Evolutionary conservation across 2,797 vertebrate genomes (phyloP).

Genomic region (Taenioides sp.): DNA sequence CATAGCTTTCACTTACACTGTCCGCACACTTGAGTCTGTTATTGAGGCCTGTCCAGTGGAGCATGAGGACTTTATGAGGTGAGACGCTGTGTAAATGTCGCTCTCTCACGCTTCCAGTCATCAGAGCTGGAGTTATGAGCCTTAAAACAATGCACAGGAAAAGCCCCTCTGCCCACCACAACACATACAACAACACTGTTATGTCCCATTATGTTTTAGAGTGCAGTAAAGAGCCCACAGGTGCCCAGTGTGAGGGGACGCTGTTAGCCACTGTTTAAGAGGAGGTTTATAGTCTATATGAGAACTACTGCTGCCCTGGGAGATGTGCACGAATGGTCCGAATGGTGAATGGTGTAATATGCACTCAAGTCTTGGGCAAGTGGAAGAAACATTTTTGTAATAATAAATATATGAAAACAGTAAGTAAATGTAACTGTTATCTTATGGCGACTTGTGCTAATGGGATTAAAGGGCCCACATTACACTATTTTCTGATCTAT

Average conservation of each 20-base stretch:
- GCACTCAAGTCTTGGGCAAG: background rate
- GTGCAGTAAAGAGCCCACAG: conserved; percentile 22
- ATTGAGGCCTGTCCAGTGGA: conserved; percentile 23
- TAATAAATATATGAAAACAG: background rate
- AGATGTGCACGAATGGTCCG: conserved; percentile 11
- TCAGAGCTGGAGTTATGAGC: conserved; percentile 56
- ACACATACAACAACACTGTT: conserved; percentile 66
- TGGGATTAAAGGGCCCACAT: too few species aligned
- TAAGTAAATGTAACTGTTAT: too few species aligned
- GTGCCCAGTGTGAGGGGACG: conserved; percentile 47
- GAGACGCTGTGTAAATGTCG: conserved; percentile 61
- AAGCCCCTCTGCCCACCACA: conserved; percentile 32
- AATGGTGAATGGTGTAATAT: conserved; percentile 22
- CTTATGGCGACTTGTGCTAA: too few species aligned
- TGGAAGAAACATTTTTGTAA: background rate
- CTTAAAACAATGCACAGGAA: conserved; percentile 62
- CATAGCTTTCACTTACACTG: conserved; percentile 27
- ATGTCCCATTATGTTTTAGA: conserved; percentile 72
- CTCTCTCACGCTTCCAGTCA: conserved; percentile 33
- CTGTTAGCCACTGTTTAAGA: conserved; percentile 45
- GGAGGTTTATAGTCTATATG: conserved; percentile 37
- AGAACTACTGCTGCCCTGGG: conserved; percentile 14
- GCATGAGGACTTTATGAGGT: conserved; percentile 59
- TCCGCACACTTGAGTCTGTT: conserved; percentile 36
- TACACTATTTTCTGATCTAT: too few species aligned